Percentiles rank a stretch among this genome's conserved stretches.
Conservation (phyloP, 2,113 vertebrate species). For the Indicator maculatus region DNA sequence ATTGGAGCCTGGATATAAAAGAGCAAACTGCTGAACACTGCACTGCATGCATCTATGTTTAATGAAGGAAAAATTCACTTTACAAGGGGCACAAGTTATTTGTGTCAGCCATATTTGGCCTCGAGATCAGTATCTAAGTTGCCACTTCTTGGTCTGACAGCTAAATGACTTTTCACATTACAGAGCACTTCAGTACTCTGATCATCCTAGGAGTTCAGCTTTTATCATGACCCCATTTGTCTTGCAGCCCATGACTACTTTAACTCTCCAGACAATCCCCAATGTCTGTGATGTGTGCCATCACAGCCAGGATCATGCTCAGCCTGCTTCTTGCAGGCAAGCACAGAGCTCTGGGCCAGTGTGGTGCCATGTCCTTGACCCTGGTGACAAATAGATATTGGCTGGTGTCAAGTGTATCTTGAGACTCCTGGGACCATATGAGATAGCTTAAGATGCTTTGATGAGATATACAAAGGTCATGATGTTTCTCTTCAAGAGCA, state of each 20-base stretch:
- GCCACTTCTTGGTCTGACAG: conserved; percentile 21
- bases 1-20: conserved; percentile 58
- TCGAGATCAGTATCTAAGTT: conserved; percentile 36
- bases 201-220: not conserved
- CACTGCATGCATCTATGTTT: conserved; percentile 58
- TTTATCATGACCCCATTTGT: not conserved
- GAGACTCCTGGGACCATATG: not conserved
- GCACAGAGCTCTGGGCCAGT: accelerated
- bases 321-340: not conserved
- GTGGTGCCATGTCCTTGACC: not conserved
- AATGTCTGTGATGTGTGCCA: not conserved
- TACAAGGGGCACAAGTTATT: conserved; percentile 39
- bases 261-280: not conserved
- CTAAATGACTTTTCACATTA: conserved; percentile 32
- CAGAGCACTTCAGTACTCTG: not conserved
- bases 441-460: not conserved
- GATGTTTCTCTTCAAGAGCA: not conserved
- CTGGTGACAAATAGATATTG: not conserved
- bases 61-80: conserved; percentile 65
- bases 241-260: not conserved
- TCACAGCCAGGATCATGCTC: not conserved
- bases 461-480: not conserved
- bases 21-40: conserved; percentile 51
- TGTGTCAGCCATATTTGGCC: conserved; percentile 44
- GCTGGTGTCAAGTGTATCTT: not conserved